Percentiles rank a stretch among this genome's conserved stretches.
phyloP scores from a whole-genome alignment of 2,113 vertebrate genomes.

The Xyliphius kryptos region DNA sequence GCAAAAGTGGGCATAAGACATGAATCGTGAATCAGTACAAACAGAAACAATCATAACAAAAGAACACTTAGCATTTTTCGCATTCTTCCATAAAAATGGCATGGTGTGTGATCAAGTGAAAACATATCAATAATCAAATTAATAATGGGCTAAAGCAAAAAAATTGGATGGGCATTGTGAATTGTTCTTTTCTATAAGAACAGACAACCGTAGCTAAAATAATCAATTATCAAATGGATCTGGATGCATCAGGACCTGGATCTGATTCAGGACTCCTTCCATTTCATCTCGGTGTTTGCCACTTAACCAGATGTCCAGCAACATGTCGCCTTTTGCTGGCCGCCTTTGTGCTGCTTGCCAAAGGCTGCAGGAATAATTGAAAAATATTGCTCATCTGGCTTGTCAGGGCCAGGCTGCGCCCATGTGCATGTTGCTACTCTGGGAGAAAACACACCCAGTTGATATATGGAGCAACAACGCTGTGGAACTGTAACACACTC shows the following conservation, averaged over 20 bases:
- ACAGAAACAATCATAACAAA: no score
- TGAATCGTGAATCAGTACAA: no score
- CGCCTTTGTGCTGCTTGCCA: conserved; percentile 55
- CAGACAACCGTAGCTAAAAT: no score
- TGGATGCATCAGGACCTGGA: conserved; percentile 34
- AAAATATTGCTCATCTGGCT: conserved; percentile 46
- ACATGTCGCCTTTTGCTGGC: conserved; percentile 34
- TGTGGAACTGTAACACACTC: conserved; percentile 10
- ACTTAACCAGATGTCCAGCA: conserved; percentile 50
- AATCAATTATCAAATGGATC: no score
- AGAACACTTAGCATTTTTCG: no score
- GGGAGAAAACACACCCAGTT: conserved; percentile 24
- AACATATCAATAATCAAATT: no score
- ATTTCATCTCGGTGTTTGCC: conserved; percentile 48
- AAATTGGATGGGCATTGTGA: no score
- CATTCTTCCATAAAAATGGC: no score
- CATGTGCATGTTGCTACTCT: conserved; percentile 20
- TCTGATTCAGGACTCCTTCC: conserved; percentile 44
- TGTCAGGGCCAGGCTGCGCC: conserved; percentile 28
- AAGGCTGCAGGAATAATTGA: conserved; percentile 51
- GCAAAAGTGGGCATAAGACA: no score
- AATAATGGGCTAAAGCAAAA: no score
- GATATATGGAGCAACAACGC: conserved; percentile 26
- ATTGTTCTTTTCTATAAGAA: no score
- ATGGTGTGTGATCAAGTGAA: no score